Evolutionary conservation across 1,140 invertebrate species (phyloP), one percentile per base, ranked within the genome.

Genomic region (Drosophila gunungcola): DNA sequence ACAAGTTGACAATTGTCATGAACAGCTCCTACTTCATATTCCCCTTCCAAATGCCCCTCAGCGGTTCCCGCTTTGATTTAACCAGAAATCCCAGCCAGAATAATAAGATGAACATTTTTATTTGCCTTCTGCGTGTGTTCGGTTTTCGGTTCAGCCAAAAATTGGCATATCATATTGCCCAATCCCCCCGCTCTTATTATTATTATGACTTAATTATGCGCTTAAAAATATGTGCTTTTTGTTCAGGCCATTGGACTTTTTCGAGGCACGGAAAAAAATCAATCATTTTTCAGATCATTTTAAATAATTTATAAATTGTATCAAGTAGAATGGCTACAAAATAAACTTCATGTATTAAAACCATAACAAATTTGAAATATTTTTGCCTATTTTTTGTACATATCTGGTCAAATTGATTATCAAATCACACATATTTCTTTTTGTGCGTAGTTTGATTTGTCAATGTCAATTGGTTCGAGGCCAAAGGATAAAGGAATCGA

Each of bases 181-280:
- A 34, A 9, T 21, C n/a, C 11, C 34, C 36, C 67, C 48, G n/a
- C 7, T 34, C 48, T 51, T 51, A 34, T 38, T 80, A 63, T 80
- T 73, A 78, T 89, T 90, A 90, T 89, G 84, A 90, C 80, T 90
- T 89, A 89, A 89, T 89, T 89, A 89, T 89, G 85, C 77, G 85
- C 76, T 77, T 73, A 48, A 84, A 73, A 75, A 86, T 51, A 42
- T 74, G 58, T 77, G 80, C 67, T 69, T 84, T 79, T 67, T 65
- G 36, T 32, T 68, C 73, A 49, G 78, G 79, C 54, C 76, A 84
- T 80, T 85, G 76, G 65, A 68, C 75, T 75, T 51, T 34, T 61
- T 34, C 46, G 34, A n/a, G 32, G 34, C 48, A 51, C n/a, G 10
- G 39, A 16, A 25, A 65, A 34, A 10, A 32, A 13, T 25, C n/a